Percentiles rank a stretch among this genome's conserved stretches.
These are phyloP conservation scores for Orthonevra nobilis DNA, from an alignment of 2,888 invertebrate species.

Conservation along the genomic window DNA sequence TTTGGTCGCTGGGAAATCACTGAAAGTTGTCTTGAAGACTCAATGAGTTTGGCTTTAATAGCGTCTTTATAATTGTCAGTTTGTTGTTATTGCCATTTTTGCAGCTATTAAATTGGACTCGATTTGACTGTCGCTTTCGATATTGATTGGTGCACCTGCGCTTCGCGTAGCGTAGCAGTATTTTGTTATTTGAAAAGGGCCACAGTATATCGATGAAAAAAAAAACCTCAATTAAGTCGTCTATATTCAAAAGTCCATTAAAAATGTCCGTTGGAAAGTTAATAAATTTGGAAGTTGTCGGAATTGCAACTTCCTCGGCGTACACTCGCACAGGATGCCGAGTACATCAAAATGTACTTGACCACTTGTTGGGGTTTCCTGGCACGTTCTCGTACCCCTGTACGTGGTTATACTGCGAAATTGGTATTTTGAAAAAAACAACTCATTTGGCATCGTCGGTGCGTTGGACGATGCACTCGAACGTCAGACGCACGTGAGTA, in stretches of 20 bases:
- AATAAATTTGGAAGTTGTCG: conserved; percentile 24
- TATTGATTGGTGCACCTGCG: background rate
- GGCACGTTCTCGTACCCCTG: conserved; percentile 48
- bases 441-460: conserved; percentile 33
- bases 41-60: conserved; percentile 28
- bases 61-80: conserved; percentile 34
- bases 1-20: conserved; percentile 8
- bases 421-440: conserved; percentile 1
- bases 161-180: too few relatives aligned
- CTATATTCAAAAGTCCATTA: too few relatives aligned
- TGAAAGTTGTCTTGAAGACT: conserved; percentile 20
- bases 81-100: conserved; percentile 28
- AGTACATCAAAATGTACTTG: conserved; percentile 52
- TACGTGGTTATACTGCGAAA: conserved; percentile 45
- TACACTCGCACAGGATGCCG: conserved; percentile 53
- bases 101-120: conserved; percentile 42
- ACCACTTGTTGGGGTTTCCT: conserved; percentile 37
- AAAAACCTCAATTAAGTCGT: too few relatives aligned
- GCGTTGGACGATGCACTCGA: too few relatives aligned
- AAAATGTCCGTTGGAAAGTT: too few relatives aligned
- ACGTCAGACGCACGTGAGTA: too few relatives aligned
- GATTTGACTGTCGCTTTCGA: conserved; percentile 8
- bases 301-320: conserved; percentile 41
- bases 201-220: too few relatives aligned
- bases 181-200: too few relatives aligned